phyloP scores from a whole-genome alignment of 2,888 invertebrate species.

The Eupithecia pulchellata region DNA sequence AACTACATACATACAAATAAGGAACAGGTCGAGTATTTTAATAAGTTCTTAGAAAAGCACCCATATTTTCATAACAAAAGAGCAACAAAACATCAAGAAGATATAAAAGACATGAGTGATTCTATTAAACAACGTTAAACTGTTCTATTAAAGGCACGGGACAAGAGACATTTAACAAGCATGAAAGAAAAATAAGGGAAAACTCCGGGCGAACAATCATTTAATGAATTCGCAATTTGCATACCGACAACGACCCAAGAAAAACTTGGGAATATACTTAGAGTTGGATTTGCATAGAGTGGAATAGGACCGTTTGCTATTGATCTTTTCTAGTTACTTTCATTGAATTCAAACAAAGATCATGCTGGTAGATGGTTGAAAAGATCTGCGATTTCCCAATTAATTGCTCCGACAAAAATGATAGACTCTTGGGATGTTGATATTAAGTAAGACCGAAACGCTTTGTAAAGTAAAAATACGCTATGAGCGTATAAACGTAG shows the following conservation, averaged over 20 bases:
- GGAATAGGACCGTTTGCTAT: slow-evolving; percentile 29
- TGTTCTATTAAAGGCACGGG: slow-evolving; percentile 60
- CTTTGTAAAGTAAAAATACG: too few relatives aligned
- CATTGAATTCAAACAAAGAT: neutral
- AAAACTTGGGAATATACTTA: slow-evolving; percentile 56
- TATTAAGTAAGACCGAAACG: too few relatives aligned
- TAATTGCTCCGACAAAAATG: neutral
- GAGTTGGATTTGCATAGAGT: slow-evolving; percentile 51
- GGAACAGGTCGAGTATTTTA: neutral
- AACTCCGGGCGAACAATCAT: slow-evolving; percentile 75
- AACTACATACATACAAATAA: neutral
- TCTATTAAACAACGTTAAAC: slow-evolving; percentile 59
- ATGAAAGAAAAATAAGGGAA: slow-evolving; percentile 63
- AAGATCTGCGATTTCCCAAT: neutral
- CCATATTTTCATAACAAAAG: slow-evolving; percentile 1
- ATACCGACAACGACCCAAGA: slow-evolving; percentile 72
- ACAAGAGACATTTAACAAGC: slow-evolving; percentile 74
- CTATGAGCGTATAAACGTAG: too few relatives aligned
- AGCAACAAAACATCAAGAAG: slow-evolving; percentile 33
- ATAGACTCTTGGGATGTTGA: neutral
- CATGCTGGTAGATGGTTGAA: neutral
- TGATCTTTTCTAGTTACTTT: slow-evolving; percentile 24
- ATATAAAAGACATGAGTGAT: slow-evolving; percentile 44
- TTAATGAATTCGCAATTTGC: slow-evolving; percentile 83
- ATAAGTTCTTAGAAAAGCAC: neutral